Percentiles rank a stretch among this genome's conserved stretches.
phyloP scores from a whole-genome alignment of 2,888 invertebrate species.

The Lasioglossum malachurum region DNA sequence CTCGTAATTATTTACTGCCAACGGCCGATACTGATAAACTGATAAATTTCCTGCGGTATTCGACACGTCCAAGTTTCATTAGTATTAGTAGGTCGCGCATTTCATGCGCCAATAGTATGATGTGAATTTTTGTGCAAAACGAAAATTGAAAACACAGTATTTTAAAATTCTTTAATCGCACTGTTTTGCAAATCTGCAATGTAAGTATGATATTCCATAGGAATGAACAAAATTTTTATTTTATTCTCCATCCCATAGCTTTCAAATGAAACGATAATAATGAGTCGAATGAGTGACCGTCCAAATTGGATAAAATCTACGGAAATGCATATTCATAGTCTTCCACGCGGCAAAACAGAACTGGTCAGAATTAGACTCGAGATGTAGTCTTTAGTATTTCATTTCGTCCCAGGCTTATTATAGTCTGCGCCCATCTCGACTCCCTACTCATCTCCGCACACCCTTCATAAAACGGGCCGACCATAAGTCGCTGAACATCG shows the following conservation, averaged over 20 bases:
- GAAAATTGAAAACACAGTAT: background rate
- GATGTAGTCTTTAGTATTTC: background rate
- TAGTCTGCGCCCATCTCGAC: slow-evolving; percentile 31
- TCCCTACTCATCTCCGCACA: background rate
- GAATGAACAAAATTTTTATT: background rate
- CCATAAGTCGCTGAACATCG: slow-evolving; percentile 59
- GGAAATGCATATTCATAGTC: background rate
- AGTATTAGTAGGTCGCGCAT: background rate
- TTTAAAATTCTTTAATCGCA: background rate
- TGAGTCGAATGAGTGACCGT: background rate
- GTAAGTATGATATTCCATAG: background rate
- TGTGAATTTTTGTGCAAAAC: background rate
- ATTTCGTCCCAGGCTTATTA: slow-evolving; percentile 23
- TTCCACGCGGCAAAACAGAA: background rate
- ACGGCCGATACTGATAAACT: background rate
- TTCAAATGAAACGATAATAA: background rate
- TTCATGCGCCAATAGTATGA: background rate
- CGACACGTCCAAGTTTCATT: background rate
- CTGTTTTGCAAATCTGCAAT: background rate
- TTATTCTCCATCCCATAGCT: background rate
- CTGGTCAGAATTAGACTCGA: background rate
- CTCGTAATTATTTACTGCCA: background rate
- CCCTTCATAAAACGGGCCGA: slow-evolving; percentile 49
- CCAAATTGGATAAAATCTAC: too few relatives aligned
- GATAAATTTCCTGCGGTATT: background rate